Conservation (phyloP, 2,797 vertebrate species). For the Pteronotus mesoamericanus region DNA sequence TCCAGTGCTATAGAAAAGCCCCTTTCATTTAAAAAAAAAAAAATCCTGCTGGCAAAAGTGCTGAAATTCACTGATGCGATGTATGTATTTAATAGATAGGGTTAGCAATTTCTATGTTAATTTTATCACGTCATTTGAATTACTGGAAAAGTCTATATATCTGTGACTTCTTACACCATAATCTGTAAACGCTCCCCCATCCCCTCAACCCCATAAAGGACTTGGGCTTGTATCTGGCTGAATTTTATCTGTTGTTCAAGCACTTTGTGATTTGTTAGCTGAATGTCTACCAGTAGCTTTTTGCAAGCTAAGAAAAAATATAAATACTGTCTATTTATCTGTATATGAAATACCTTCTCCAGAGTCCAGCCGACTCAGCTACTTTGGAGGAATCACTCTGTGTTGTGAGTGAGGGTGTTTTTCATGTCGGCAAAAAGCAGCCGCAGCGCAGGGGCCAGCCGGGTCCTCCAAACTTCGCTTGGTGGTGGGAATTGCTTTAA, state of each 20-base stretch:
- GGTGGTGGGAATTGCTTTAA: background rate
- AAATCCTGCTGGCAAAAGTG: background rate
- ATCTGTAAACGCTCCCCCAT: background rate
- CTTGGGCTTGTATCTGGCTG: background rate
- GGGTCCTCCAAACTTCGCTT: background rate
- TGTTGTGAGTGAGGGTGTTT: background rate
- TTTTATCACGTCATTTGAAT: background rate
- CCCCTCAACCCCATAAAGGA: background rate
- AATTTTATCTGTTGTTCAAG: background rate
- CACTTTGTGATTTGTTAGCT: slow-evolving; percentile 37
- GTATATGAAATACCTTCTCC: background rate
- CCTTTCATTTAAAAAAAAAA: background rate
- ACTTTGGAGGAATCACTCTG: background rate
- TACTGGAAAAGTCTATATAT: background rate
- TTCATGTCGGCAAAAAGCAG: background rate
- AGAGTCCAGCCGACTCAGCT: slow-evolving; percentile 23
- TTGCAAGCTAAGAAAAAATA: slow-evolving; percentile 59
- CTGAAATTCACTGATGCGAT: background rate
- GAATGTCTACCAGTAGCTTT: slow-evolving; percentile 1
- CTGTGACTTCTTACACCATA: background rate
- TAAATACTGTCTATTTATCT: slow-evolving; percentile 9
- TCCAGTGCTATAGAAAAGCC: background rate
- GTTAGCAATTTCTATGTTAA: background rate
- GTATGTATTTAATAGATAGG: background rate
- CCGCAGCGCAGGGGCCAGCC: background rate